Evolutionary conservation across 2,113 vertebrate species (phyloP), one percentile per base, ranked within the genome.

Genomic region (Leptodactylus fuscus): DNA sequence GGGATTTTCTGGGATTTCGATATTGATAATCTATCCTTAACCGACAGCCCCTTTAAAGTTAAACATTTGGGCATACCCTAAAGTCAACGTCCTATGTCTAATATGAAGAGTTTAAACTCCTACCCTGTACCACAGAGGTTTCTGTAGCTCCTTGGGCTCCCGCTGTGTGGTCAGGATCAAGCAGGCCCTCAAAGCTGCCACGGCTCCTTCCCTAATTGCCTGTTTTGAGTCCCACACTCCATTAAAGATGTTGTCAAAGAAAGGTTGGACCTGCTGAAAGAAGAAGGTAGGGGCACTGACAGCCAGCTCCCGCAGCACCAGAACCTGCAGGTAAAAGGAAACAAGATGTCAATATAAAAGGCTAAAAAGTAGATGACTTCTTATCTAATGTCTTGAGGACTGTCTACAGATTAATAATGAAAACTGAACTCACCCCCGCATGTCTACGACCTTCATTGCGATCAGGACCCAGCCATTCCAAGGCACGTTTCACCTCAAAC

Each of bases 101-200:
- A 7, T 55, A 22, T 22, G 9, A 18, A n/a, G n/a, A n/a, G n/a
- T n/a, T n/a, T n/a, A n/a, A n/a, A n/a, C n/a, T 7, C 24, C 84
- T 92, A 98, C 98, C 94, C 97, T 94, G 93, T 99, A 99, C 98
- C 98, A 99, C 96, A 97, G 97, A 0, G 98, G 98, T 87, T 98
- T 99, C 94, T 99, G 98, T 96, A 99, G 98, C 91, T 99, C 98
- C 88, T 99, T 99, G 0, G 97, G 98, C 91, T 99, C 98, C 32
- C 98, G 94, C 74, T 99, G 97, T 0, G 98, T 99, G 87, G 98
- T 99, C 83, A 99, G 96, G 87, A 99, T 98, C 87, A 99, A 95
- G 88, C 94, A 97, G 87, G 98, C 98, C 38, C 97, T 93, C 77
- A 99, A 94, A n/a, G 98, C 98, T 0, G 98, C 96, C 9, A 99